Conservation (phyloP, 2,797 vertebrate species). For the Odontamblyopus rebecca region DNA sequence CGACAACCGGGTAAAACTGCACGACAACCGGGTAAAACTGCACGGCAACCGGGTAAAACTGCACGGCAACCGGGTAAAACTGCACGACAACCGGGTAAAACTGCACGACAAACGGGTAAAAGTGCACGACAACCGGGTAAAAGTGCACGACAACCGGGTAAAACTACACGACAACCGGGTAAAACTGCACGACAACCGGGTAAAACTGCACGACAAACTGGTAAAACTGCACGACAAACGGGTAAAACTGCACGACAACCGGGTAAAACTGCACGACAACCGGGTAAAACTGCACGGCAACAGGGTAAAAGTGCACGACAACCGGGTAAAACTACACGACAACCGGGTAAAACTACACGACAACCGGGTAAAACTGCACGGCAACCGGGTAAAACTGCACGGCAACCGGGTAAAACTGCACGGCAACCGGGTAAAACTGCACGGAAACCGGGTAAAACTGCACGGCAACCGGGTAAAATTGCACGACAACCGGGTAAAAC, state of each 20-base stretch:
- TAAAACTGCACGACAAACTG: slow-evolving; percentile 34
- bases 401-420: slow-evolving; percentile 34
- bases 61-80: no score
- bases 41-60: slow-evolving; percentile 34
- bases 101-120: no score
- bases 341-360: no score
- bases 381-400: no score
- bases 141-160: no score
- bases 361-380: slow-evolving; percentile 34
- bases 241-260: slow-evolving; percentile 33
- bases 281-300: slow-evolving; percentile 35
- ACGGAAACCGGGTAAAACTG: slow-evolving; percentile 34
- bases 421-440: no score
- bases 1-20: slow-evolving; percentile 33
- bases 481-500: no score
- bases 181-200: no score
- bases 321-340: slow-evolving; percentile 14
- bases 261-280: slow-evolving; percentile 33
- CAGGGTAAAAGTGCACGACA: slow-evolving; percentile 19
- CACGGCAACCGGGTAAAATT: slow-evolving; percentile 33
- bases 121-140: slow-evolving; percentile 33
- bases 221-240: no score
- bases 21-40: no score
- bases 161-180: slow-evolving; percentile 35
- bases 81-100: slow-evolving; percentile 34